phyloP scores from a whole-genome alignment of 2,888 invertebrate genomes.

The Cylindroiulus punctatus region DNA sequence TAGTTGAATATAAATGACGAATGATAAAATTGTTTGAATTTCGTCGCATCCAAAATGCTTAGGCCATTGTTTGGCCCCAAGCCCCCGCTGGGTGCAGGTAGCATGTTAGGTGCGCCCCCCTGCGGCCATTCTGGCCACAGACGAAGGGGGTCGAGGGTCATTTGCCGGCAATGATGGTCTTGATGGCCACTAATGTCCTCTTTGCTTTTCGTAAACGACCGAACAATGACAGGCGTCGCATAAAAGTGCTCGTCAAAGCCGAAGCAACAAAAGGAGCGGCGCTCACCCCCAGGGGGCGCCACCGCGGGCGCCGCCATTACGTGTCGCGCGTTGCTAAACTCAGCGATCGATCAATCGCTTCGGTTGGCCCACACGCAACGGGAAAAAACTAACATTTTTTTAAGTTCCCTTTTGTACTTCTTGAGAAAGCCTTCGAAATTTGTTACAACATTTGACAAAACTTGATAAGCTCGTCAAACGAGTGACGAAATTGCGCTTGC shows the following conservation, averaged over 20 bases:
- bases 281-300: not conserved
- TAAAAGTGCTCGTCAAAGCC: constrained; percentile 35
- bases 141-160: not conserved
- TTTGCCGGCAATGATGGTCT: not conserved
- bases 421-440: no score
- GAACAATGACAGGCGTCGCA: not conserved
- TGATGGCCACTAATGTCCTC: not conserved
- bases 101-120: not conserved
- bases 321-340: not conserved
- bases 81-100: not conserved
- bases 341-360: not conserved
- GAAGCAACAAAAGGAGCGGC: not conserved
- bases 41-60: no score
- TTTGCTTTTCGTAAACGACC: not conserved
- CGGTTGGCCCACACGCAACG: constrained; percentile 11
- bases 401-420: no score
- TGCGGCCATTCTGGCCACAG: not conserved
- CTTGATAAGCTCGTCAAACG: no score
- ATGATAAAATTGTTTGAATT: no score
- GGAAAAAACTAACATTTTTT: no score
- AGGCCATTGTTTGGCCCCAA: no score
- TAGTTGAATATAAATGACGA: no score
- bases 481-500: no score
- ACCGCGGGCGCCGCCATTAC: constrained; percentile 10
- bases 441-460: no score